Conservation (phyloP, 2,888 invertebrate species). For the Anthoptus insignis region DNA sequence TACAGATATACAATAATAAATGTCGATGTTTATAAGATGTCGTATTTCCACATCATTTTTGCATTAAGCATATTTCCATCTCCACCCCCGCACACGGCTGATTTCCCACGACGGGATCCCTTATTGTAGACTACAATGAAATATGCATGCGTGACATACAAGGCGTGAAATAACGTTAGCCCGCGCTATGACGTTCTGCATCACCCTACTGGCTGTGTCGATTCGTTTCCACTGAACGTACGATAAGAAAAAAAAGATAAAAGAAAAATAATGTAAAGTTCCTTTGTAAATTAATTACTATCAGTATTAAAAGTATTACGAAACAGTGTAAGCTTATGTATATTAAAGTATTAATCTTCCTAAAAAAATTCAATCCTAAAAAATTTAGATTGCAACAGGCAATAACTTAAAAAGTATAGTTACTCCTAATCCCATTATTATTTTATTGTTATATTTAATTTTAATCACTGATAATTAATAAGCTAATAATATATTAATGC, state of each 20-base stretch:
- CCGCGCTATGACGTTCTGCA: conserved; percentile 56
- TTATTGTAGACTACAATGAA: conserved; percentile 73
- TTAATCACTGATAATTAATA: too few relatives aligned
- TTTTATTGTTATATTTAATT: too few relatives aligned
- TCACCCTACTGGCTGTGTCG: conserved; percentile 52
- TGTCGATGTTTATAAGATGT: neutral
- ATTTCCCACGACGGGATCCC: conserved; percentile 77
- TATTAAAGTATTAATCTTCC: too few relatives aligned
- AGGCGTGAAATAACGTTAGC: conserved; percentile 74
- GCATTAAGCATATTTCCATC: conserved; percentile 50
- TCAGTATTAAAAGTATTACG: too few relatives aligned
- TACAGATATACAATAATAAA: neutral
- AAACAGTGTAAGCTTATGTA: too few relatives aligned
- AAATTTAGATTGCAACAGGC: too few relatives aligned
- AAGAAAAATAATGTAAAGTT: too few relatives aligned
- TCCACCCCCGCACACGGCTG: conserved; percentile 52
- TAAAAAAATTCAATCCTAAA: too few relatives aligned
- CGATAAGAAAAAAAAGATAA: conserved; percentile 34
- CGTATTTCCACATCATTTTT: conserved; percentile 38
- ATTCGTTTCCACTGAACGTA: conserved; percentile 50
- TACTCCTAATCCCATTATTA: too few relatives aligned
- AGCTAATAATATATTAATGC: too few relatives aligned
- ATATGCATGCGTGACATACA: conserved; percentile 78
- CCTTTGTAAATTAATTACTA: too few relatives aligned
- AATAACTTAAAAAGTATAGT: too few relatives aligned